These are phyloP conservation scores for Urosaurus nigricauda DNA, from an alignment of 2,797 vertebrate genomes.

Conservation along the genomic window DNA sequence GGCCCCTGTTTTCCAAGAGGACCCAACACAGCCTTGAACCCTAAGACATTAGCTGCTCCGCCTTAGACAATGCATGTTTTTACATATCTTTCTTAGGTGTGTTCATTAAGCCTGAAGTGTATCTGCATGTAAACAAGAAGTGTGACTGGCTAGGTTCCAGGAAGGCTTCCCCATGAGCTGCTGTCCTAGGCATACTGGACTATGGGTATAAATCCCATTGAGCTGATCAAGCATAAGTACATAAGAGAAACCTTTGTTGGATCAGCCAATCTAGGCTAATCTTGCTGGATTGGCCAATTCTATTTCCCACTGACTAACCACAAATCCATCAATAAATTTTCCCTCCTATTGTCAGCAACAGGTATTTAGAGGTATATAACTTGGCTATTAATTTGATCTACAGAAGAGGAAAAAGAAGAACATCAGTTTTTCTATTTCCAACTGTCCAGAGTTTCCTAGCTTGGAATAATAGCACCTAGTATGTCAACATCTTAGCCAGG, in stretches of 20 bases:
- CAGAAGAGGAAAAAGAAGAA: slow-evolving; percentile 48
- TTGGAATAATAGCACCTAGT: neutral
- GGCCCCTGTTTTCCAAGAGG: too few species aligned
- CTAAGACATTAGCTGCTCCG: too few species aligned
- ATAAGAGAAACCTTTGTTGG: neutral
- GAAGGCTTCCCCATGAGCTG: neutral
- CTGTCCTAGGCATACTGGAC: neutral
- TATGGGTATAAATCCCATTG: neutral
- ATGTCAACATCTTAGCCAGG: neutral
- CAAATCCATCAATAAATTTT: too few species aligned
- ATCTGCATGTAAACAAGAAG: neutral
- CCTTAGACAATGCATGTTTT: too few species aligned
- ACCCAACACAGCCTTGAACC: too few species aligned
- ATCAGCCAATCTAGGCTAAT: neutral
- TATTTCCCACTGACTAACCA: neutral
- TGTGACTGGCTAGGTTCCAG: neutral
- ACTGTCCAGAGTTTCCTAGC: neutral
- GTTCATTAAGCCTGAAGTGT: neutral
- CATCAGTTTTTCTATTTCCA: neutral
- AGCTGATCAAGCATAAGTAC: neutral
- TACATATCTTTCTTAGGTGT: neutral
- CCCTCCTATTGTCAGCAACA: too few species aligned
- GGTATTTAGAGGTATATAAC: neutral
- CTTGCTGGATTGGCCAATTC: neutral
- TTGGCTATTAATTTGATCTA: slow-evolving; percentile 32